A percentile compares a stretch with the other conserved stretches of the same genome.
phyloP scores from a whole-genome alignment of 2,888 invertebrate species.

The Mylabris sibirica region DNA sequence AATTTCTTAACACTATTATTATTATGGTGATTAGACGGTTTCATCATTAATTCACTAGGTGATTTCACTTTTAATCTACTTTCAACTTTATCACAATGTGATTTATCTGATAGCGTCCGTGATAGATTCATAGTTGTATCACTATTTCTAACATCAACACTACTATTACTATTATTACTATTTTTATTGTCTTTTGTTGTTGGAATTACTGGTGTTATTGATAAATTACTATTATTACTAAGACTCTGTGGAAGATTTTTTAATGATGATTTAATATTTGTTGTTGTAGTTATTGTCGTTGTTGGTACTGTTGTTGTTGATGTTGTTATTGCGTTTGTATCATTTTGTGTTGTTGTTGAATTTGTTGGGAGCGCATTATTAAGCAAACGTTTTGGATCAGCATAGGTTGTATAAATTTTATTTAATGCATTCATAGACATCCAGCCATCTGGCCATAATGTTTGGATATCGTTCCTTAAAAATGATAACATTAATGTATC shows the following conservation, averaged over 20 bases:
- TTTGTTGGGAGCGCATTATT: conserved; percentile 13
- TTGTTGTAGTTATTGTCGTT: not conserved
- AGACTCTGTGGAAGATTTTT: conserved; percentile 31
- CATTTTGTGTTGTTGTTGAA: conserved; percentile 4
- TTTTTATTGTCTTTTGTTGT: conserved; percentile 14
- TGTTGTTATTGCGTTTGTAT: not conserved
- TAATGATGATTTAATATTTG: conserved; percentile 2
- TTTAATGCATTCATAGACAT: conserved; percentile 59
- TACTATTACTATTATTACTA: conserved; percentile 19
- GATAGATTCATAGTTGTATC: conserved; percentile 23
- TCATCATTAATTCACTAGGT: conserved; percentile 26
- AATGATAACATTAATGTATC: conserved; percentile 63
- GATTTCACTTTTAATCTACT: conserved; percentile 29
- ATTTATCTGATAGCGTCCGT: conserved; percentile 32
- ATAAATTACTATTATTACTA: conserved; percentile 31
- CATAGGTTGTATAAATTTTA: conserved; percentile 49
- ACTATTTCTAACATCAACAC: conserved; percentile 27
- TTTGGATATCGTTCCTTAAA: conserved; percentile 61
- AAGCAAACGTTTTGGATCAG: conserved; percentile 25
- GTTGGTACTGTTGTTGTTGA: not conserved
- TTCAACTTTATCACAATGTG: conserved; percentile 35
- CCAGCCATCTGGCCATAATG: conserved; percentile 67
- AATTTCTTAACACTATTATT: conserved; percentile 13
- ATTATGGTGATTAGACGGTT: conserved; percentile 19
- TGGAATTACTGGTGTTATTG: conserved; percentile 33